Conservation (phyloP, 2,113 vertebrate species). For the Dicrurus megarhynchus region DNA sequence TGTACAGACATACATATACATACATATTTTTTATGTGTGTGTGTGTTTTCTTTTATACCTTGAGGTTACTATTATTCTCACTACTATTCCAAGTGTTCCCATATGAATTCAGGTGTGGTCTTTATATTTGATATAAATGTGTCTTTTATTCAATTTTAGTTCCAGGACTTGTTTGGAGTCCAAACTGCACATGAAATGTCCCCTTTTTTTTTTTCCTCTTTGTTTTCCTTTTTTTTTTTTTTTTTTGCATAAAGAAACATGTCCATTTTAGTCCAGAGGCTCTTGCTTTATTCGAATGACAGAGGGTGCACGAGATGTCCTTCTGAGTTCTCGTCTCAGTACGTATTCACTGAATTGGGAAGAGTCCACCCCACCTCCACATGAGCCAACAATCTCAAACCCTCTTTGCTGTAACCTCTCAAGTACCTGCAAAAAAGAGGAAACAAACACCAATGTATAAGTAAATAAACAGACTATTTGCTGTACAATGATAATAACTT, state of each 20-base stretch:
- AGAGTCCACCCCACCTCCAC: conserved; percentile 93
- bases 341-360: conserved; percentile 96
- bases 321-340: conserved; percentile 83
- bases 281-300: conserved; percentile 92
- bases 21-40: conserved; percentile 7
- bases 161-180: conserved; percentile 73
- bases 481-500: not conserved
- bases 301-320: conserved; percentile 76
- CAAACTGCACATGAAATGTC: conserved; percentile 71
- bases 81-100: conserved; percentile 76
- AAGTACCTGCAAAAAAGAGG: conserved; percentile 80
- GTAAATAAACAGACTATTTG: not conserved
- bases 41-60: conserved; percentile 50
- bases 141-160: conserved; percentile 76
- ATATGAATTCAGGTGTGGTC: conserved; percentile 78
- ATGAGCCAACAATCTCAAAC: conserved; percentile 90
- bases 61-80: conserved; percentile 70
- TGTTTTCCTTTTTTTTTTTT: not conserved
- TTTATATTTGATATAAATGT: conserved; percentile 76
- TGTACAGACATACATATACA: conserved; percentile 53
- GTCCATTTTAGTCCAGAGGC: conserved; percentile 83
- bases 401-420: conserved; percentile 91
- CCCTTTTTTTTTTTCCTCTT: not conserved
- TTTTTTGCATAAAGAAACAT: conserved; percentile 69
- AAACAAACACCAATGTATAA: not conserved